These are phyloP conservation scores for Holacanthus passer DNA, from an alignment of 2,113 vertebrate genomes.

Conservation along the genomic window DNA sequence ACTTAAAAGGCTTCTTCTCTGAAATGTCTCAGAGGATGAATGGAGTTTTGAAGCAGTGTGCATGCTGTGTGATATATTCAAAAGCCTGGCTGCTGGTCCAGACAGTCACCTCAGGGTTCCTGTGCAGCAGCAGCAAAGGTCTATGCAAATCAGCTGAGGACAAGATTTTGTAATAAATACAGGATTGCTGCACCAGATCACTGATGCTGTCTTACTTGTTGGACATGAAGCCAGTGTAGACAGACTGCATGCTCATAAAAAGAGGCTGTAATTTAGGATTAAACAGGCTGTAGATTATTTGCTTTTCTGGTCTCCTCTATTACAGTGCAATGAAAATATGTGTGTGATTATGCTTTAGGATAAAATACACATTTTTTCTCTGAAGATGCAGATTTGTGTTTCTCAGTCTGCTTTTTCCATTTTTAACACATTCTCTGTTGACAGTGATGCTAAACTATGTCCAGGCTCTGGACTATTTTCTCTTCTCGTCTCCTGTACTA, in stretches of 20 bases:
- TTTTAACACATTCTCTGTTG: too few species aligned
- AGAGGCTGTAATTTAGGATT: background rate
- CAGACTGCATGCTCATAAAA: conserved; percentile 23
- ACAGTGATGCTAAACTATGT: too few species aligned
- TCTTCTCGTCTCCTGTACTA: background rate
- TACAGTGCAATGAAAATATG: conserved; percentile 19
- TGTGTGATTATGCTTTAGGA: too few species aligned
- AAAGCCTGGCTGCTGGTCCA: conserved; percentile 39
- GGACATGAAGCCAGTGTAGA: conserved; percentile 29
- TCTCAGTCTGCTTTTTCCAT: too few species aligned
- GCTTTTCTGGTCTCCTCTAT: background rate
- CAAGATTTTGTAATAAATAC: conserved; percentile 39
- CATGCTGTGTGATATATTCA: conserved; percentile 24
- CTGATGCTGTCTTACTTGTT: conserved; percentile 31
- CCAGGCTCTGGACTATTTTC: background rate
- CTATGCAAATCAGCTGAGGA: conserved; percentile 51
- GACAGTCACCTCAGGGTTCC: conserved; percentile 53
- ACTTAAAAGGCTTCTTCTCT: conserved; percentile 8
- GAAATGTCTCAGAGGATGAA: background rate
- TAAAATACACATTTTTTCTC: too few species aligned
- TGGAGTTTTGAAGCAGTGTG: conserved; percentile 15
- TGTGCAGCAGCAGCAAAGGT: conserved; percentile 61
- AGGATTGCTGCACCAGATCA: conserved; percentile 30
- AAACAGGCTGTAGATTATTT: conserved; percentile 3
- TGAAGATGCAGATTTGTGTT: too few species aligned